phyloP scores from a whole-genome alignment of 2,113 vertebrate genomes.

The Fregetta grallaria region DNA sequence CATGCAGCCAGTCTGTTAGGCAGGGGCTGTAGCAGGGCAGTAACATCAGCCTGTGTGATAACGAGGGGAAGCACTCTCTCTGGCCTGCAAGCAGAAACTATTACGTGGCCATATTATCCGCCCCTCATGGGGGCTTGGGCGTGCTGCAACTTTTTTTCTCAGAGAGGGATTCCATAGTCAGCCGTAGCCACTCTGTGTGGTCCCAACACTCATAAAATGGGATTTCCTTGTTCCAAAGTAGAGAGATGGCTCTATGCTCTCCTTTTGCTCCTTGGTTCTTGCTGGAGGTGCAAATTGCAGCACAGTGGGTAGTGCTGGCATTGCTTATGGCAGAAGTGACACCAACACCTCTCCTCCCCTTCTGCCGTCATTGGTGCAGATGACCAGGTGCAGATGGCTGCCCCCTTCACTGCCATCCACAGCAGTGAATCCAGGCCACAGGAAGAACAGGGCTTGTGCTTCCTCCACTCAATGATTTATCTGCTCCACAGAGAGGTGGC shows the following conservation, averaged over 20 bases:
- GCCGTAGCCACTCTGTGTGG: background rate
- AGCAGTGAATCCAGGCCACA: background rate
- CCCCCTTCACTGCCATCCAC: background rate
- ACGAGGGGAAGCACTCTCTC: background rate
- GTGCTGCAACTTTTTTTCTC: background rate
- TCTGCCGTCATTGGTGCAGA: background rate
- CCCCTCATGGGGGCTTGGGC: rapidly evolving
- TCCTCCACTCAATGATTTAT: background rate
- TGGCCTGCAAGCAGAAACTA: background rate
- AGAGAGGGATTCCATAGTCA: background rate
- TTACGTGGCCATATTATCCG: background rate
- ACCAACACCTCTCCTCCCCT: background rate
- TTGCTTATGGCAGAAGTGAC: background rate
- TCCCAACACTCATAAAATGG: background rate
- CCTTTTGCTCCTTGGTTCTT: background rate
- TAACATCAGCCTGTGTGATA: background rate
- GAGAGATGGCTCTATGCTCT: background rate
- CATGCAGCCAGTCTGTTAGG: background rate
- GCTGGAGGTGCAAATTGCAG: rapidly evolving
- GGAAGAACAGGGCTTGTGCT: background rate
- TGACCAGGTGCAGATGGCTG: background rate
- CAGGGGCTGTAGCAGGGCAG: background rate
- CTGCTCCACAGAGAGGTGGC: background rate
- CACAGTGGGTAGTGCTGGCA: rapidly evolving
- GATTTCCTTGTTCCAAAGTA: background rate